A percentile compares a stretch with the other conserved stretches of the same genome.
Conservation (phyloP, 2,888 invertebrate genomes). For the Lepidocyrtinus sp. region DNA sequence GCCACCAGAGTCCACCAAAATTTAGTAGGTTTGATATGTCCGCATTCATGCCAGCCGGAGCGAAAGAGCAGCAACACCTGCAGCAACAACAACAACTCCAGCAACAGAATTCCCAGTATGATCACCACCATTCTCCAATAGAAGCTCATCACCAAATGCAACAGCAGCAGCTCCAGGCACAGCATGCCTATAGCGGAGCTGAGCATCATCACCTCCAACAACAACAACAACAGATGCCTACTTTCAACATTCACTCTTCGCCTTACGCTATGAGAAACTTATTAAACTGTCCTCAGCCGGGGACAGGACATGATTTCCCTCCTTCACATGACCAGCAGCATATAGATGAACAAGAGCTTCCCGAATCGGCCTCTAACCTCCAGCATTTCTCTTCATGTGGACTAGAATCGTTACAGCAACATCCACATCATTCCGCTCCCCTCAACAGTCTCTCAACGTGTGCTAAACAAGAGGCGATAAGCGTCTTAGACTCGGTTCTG, state of each 20-base stretch:
- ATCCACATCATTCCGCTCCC: constrained; percentile 36
- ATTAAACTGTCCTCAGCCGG: constrained; percentile 47
- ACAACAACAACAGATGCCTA: constrained; percentile 53
- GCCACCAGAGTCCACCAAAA: constrained; percentile 65
- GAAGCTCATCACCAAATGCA: constrained; percentile 28
- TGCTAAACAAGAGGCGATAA: constrained; percentile 55
- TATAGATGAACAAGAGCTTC: constrained; percentile 9
- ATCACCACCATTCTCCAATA: constrained; percentile 10
- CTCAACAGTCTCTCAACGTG: constrained; percentile 40
- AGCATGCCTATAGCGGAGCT: constrained; percentile 26
- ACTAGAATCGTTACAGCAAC: constrained; percentile 39
- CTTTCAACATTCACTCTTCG: constrained; percentile 66
- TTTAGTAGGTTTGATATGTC: constrained; percentile 69
- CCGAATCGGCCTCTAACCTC: background rate
- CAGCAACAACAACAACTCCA: no score
- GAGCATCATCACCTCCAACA: constrained; percentile 15
- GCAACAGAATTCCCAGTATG: background rate
- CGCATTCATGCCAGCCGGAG: constrained; percentile 60
- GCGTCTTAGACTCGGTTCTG: constrained; percentile 47
- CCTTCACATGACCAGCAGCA: constrained; percentile 17
- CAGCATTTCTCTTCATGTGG: constrained; percentile 33
- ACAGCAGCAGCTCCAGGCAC: constrained; percentile 35
- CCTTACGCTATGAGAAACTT: constrained; percentile 69
- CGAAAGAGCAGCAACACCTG: constrained; percentile 15
- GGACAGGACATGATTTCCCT: constrained; percentile 35